These are phyloP conservation scores for Sminthurides aquaticus DNA, from an alignment of 2,888 invertebrate genomes.

Conservation along the genomic window DNA sequence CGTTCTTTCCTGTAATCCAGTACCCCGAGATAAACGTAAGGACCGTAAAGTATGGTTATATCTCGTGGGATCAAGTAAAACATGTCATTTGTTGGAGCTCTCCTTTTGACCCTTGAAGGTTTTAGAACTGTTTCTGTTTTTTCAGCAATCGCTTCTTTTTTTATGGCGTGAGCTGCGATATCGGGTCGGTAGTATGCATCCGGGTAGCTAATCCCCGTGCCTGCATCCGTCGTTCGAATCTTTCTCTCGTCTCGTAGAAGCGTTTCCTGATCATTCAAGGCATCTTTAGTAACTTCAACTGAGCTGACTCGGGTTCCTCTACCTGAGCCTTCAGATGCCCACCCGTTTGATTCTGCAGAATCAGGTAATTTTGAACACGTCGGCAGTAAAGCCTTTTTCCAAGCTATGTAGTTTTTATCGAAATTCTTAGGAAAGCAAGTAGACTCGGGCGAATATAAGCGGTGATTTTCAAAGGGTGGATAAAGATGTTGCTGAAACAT, in stretches of 20 bases:
- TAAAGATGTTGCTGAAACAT: background rate
- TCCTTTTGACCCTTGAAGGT: too few species aligned
- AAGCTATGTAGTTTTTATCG: background rate
- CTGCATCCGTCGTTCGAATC: background rate
- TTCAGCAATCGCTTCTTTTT: background rate
- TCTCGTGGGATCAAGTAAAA: constrained; percentile 31
- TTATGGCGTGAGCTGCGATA: background rate
- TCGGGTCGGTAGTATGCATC: background rate
- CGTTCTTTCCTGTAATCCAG: constrained; percentile 36
- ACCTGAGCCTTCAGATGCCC: background rate
- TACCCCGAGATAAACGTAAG: constrained; percentile 36
- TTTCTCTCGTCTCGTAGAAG: background rate
- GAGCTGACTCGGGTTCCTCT: too few species aligned
- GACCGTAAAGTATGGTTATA: constrained; percentile 36
- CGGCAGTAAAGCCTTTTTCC: background rate
- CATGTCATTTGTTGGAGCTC: constrained; percentile 8
- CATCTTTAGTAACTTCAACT: too few species aligned
- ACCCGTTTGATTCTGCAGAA: background rate
- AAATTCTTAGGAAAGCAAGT: background rate
- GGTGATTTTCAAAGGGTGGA: background rate
- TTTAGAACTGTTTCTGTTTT: background rate
- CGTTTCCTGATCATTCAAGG: background rate
- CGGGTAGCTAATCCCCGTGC: background rate
- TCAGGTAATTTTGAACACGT: background rate
- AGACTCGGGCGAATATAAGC: background rate